Evolutionary conservation across 2,888 invertebrate species (phyloP), one percentile per base, ranked within the genome.

Genomic region (Alentia gelatinosa): DNA sequence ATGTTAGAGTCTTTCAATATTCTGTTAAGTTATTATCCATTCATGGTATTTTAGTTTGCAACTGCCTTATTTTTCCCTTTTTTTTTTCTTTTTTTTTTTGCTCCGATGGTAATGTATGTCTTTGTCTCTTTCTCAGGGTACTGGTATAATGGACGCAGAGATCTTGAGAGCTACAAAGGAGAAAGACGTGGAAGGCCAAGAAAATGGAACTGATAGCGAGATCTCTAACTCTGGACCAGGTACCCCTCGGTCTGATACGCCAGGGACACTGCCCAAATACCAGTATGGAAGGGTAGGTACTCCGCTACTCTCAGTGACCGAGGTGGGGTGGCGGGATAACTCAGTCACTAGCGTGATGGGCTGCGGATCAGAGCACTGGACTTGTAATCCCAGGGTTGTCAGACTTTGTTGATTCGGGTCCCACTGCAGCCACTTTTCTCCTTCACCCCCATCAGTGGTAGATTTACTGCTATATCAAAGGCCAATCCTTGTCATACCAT

Each of bases 251-350:
- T 90, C 92, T 33, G 93, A 94, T 86, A 94, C 95, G 0, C 94
- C 95, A 15, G 94, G 94, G 35, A 93, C 94, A n/a, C 90, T 94
- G 91, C 95, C 95, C n/a, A 93, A 94, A 33, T 94, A 94, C 92
- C 94, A 94, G 92, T 95, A 95, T 91, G 92, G 94, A 26, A 94
- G 94, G 94, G 95, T 95, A 75, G 9, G 75, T 75, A 15, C 19
- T n/a, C n/a, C n/a, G n/a, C n/a, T n/a, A n/a, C n/a, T n/a, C n/a
- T n/a, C n/a, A n/a, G n/a, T n/a, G n/a, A n/a, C n/a, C n/a, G n/a
- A n/a, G n/a, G n/a, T n/a, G n/a, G n/a, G n/a, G n/a, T n/a, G n/a
- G n/a, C n/a, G n/a, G n/a, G n/a, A n/a, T n/a, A n/a, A n/a, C n/a
- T n/a, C n/a, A n/a, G n/a, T n/a, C n/a, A n/a, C n/a, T n/a, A n/a